These are phyloP conservation scores for Lasioglossum pauxillum DNA, from an alignment of 2,888 invertebrate species.

Conservation along the genomic window DNA sequence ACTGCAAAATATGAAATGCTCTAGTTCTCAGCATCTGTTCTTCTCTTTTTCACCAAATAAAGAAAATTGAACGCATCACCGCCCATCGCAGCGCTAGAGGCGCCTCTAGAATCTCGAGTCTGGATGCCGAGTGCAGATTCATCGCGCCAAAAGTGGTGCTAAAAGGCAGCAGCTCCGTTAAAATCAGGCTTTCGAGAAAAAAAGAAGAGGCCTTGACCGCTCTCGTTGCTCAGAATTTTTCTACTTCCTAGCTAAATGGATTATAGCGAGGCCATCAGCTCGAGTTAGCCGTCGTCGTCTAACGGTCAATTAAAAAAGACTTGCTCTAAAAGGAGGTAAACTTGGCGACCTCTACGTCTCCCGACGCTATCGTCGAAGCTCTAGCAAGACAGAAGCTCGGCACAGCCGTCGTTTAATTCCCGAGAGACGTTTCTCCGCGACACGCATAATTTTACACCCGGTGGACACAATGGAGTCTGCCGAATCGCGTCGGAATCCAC, in stretches of 20 bases:
- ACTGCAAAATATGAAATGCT: background rate
- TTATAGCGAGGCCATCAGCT: background rate
- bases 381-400: background rate
- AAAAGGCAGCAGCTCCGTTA: background rate
- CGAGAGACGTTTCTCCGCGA: background rate
- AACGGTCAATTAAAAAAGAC: background rate
- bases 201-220: background rate
- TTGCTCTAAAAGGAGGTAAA: background rate
- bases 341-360: background rate
- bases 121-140: background rate
- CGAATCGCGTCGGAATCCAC: slow-evolving; percentile 21
- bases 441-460: background rate
- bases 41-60: background rate
- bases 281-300: background rate
- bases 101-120: background rate
- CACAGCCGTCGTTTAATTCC: background rate
- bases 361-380: background rate
- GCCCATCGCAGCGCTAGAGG: background rate
- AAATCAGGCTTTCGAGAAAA: background rate
- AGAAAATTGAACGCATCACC: background rate
- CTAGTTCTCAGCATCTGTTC: background rate
- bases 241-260: background rate
- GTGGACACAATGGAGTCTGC: background rate
- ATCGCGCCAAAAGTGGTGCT: background rate
- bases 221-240: background rate